phyloP scores from a whole-genome alignment of 2,113 vertebrate species.

The Leucopsar rothschildi region DNA sequence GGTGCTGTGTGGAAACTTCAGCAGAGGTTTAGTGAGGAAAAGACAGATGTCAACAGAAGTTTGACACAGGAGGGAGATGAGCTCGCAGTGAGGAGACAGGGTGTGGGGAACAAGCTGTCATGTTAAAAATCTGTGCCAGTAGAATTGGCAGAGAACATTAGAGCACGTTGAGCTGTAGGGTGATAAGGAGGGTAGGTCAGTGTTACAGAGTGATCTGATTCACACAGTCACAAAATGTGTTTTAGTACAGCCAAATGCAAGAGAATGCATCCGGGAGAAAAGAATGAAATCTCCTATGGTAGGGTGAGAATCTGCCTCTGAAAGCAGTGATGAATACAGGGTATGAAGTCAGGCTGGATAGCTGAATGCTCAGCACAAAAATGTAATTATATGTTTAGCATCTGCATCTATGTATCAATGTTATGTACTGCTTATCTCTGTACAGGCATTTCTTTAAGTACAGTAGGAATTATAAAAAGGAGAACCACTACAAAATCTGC shows the following conservation, averaged over 20 bases:
- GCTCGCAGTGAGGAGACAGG: neutral
- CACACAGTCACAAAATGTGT: neutral
- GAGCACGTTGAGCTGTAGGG: fast-evolving
- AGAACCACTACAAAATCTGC: conserved; percentile 11
- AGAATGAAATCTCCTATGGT: neutral
- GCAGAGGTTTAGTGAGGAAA: neutral
- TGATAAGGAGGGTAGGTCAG: neutral
- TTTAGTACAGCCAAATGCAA: neutral
- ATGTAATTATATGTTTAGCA: neutral
- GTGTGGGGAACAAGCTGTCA: neutral
- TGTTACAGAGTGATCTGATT: neutral
- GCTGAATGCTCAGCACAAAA: neutral
- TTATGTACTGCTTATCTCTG: neutral
- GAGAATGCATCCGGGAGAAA: neutral
- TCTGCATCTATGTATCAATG: neutral
- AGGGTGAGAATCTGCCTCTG: neutral
- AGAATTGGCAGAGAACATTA: neutral
- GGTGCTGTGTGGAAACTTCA: neutral
- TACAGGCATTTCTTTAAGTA: neutral
- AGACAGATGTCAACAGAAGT: neutral
- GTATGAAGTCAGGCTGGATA: neutral
- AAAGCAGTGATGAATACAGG: neutral
- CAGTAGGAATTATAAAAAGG: neutral
- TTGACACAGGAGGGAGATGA: neutral
- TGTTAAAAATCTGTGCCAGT: neutral